Evolutionary conservation across 2,113 vertebrate genomes (phyloP), one percentile per base, ranked within the genome.

Genomic region (Mixornis gularis): DNA sequence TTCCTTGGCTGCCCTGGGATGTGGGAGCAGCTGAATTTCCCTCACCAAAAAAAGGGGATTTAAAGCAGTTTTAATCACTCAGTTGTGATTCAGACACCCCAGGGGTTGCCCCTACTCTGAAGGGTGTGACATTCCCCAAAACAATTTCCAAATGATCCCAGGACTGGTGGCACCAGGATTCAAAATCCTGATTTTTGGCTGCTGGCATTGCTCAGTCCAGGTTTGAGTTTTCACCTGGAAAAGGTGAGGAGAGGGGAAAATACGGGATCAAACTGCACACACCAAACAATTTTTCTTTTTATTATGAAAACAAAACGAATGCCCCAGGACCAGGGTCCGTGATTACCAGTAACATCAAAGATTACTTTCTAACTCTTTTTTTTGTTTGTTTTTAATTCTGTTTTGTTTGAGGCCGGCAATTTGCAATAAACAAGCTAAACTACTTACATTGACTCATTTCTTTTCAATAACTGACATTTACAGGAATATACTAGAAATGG

Each of bases 221-320:
- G 30, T 34, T 55, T 34, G 51, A 51, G 43, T 1, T 11, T 30
- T 59, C 36, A 51, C 46, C 76, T 77, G 84, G 26, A n/a, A 68
- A 51, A 30, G 27, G 22, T 10, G 17, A 77, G 43, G 9, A 64
- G 40, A 38, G 55, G 64, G 49, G 69, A 41, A 77, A 94, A 59
- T 7, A 76, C 0, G 12, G 92, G 29, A 80, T 65, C 84, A 92
- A 89, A 73, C 87, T 27, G 53, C 79, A 95, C 90, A 79, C 65
- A 52, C 49, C 78, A 43, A 89, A 77, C 93, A 44, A 97, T 96
- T 91, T 93, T 97, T 92, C 97, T 87, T 98, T 99, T 99, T 99
- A 99, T 99, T 98, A 99, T 98, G 98, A 99, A 99, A 99, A 98
- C 97, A 92, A 98, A 98, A 98, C 97, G 96, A 98, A 98, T 96